Base-by-base conservation (phyloP, 1,140 invertebrate species). In the Caenorhabditis inopinata region DNA sequence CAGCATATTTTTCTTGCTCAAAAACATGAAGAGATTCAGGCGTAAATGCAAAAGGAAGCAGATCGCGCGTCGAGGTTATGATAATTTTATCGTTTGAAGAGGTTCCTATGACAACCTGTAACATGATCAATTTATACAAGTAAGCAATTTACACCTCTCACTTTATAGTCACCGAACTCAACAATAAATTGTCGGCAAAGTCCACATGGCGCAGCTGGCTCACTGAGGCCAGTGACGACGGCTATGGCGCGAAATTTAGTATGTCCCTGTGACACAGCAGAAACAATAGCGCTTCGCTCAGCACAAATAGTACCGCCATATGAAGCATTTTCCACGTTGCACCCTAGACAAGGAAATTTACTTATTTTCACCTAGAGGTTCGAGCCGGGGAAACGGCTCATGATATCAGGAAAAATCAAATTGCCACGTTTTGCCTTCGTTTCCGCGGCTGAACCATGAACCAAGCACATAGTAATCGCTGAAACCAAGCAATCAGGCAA, bases 201-300 rank as follows among this genome's bases (percentile, higher is more conserved):
- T 7, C 96, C 96, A 89, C 96, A 98, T 0, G 96, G 96, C 0
- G 93, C 90, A 0, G 93, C 93, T 83, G 94, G 93, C 9, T 86
- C 88, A 21, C 25, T 14, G 11, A 82, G 75, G 83, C 87, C 89
- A 88, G 89, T 89, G 21, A 88, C 68, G 16, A 75, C 48, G 11
- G 74, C 93, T 4, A 96, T 91, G 0, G 91, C 92, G 74, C 90
- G 91, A 84, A 97, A 95, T 58, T 93, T 92, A 18, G 85, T 89
- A 81, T 93, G 91, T 0, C 96, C 96, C 82, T 95, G 93, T 51
- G 94, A 93, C 0, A 99, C 92, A 0, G 96, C 96, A 87, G 93
- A 94, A 0, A 91, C 91, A 2, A 96, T 89, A 0, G 95, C 96
- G 0, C 93, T 92, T 29, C 94, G 91, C 89, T 99, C 97, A 0